Evolutionary conservation across 2,113 vertebrate species (phyloP).

Genomic region (Cephalopterus ornatus): DNA sequence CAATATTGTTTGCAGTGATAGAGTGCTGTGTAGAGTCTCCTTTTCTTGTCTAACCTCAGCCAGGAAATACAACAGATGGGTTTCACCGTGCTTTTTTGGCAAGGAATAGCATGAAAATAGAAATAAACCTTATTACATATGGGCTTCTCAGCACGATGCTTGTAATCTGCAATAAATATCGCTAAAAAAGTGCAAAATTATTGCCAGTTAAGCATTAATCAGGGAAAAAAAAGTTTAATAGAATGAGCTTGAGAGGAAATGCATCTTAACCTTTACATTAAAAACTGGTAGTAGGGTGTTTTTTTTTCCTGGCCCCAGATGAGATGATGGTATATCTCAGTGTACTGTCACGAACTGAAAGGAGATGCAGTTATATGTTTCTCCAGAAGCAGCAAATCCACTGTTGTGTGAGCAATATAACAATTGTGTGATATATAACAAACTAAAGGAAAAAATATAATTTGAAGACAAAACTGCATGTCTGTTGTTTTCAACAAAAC

Average conservation of each 20-base stretch:
- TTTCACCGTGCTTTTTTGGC: conserved; percentile 45
- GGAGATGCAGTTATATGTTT: background rate
- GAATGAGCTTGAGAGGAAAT: background rate
- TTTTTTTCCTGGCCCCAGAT: background rate
- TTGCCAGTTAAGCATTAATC: conserved; percentile 32
- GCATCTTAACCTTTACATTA: conserved; percentile 27
- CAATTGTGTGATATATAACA: background rate
- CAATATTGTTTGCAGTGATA: conserved; percentile 2
- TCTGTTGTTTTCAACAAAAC: background rate
- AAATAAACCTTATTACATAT: conserved; percentile 51
- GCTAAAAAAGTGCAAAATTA: conserved; percentile 24
- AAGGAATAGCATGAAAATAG: conserved; percentile 39
- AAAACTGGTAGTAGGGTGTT: background rate
- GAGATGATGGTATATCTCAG: background rate
- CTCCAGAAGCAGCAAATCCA: background rate
- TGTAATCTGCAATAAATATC: conserved; percentile 53
- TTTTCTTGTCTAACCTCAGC: conserved; percentile 37
- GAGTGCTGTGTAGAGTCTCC: background rate
- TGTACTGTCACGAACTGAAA: background rate
- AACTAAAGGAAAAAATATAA: background rate
- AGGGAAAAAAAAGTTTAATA: background rate
- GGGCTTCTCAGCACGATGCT: conserved; percentile 24
- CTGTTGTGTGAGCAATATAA: background rate
- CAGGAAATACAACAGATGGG: conserved; percentile 56
- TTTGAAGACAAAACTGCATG: background rate